Evolutionary conservation across 1,140 invertebrate genomes (phyloP), one percentile per base, ranked within the genome.

Genomic region (Procambarus clarkii): DNA sequence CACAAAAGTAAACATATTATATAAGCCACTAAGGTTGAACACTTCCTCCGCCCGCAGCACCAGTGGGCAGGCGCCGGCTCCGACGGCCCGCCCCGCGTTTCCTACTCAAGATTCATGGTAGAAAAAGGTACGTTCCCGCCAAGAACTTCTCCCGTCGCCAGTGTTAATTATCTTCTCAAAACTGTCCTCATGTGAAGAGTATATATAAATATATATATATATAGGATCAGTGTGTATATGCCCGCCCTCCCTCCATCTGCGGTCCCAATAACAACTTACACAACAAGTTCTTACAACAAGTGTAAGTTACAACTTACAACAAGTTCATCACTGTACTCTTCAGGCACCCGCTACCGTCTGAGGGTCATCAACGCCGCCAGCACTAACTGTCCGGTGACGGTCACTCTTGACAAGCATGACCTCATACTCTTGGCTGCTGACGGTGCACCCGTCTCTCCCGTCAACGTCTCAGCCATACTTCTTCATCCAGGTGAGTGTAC

Each of bases 321-420:
- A 7, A 58, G 0, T 34, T 34, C 34, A 34, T 34, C 34, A 34
- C 34, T 34, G 34, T 21, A 11, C 48, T 15, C 45, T 54, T 3
- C 89, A 96, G 97, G 96, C 24, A 95, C 95, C 76, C 95, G 96
- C 54, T 98, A 98, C 94, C 95, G 97, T 88, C 98, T 98, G 93
- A 95, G 98, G 13, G 94, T 98, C 24, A 97, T 98, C 78, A 98
- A 98, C 93, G 97, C 97, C 1, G 98, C 97, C 86, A 93, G 98
- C 93, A 95, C 98, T 0, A 98, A 98, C 93, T 98, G 97, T 93
- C 98, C 98, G 0, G 96, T 98, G 78, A 96, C 97, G 93, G 93
- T 98, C 77, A 97, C 97, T 0, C 95, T 98, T 13, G 98, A 98
- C 92, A 96, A 97, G 93, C 98, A 98, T 93, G 97, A 96, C 3